Conservation (phyloP, 2,888 invertebrate genomes). For the Lepidochrysops patricia region DNA sequence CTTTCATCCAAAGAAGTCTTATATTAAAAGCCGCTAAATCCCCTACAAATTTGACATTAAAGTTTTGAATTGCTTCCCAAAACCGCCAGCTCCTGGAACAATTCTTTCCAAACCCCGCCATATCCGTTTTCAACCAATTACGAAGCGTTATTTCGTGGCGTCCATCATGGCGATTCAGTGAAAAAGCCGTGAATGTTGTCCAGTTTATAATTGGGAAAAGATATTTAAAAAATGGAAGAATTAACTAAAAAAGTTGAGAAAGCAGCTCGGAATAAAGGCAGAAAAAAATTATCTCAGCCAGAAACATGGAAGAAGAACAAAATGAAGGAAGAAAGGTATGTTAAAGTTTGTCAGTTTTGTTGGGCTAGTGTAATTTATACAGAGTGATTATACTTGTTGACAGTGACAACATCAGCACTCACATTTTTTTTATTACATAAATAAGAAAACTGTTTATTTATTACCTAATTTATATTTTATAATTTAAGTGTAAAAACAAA, state of each 20-base stretch:
- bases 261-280: conserved; percentile 10
- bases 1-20: conserved; percentile 2
- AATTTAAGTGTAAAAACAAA: background rate
- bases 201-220: background rate
- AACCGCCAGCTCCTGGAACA: conserved; percentile 5
- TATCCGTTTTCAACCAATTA: conserved; percentile 5
- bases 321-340: conserved; percentile 10
- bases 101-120: conserved; percentile 6
- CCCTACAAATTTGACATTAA: conserved; percentile 5
- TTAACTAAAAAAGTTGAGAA: conserved; percentile 4
- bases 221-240: conserved; percentile 4
- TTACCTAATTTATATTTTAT: background rate
- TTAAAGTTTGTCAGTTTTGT: conserved; percentile 1
- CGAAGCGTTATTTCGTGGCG: conserved; percentile 7
- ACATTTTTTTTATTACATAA: conserved; percentile 7
- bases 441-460: background rate
- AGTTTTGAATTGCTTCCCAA: conserved; percentile 3
- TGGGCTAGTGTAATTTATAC: conserved; percentile 6
- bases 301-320: conserved; percentile 6
- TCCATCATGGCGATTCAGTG: conserved; percentile 7
- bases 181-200: conserved; percentile 6
- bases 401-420: background rate
- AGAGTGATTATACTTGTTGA: conserved; percentile 3
- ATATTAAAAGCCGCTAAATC: conserved; percentile 8
- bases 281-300: conserved; percentile 2